Percentiles rank a stretch among this genome's conserved stretches.
Conservation (phyloP, 2,888 invertebrate genomes). For the Orchestes rusci region DNA sequence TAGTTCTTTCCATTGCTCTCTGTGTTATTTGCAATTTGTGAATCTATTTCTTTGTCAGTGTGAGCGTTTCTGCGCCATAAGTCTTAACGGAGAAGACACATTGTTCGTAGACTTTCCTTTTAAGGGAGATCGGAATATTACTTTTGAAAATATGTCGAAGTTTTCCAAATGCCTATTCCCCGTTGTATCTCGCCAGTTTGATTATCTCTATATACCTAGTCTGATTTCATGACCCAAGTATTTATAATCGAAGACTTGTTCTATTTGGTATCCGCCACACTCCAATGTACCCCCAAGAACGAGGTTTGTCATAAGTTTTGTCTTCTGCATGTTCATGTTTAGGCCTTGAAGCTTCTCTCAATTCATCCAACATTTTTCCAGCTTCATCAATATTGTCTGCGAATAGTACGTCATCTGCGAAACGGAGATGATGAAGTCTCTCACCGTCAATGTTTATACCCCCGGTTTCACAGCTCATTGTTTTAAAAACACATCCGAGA, state of each 20-base stretch:
- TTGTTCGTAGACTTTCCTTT: slow-evolving; percentile 4
- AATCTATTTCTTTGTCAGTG: not conserved
- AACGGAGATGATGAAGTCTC: too few relatives aligned
- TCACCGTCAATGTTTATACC: too few relatives aligned
- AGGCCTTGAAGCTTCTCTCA: not conserved
- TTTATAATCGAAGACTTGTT: not conserved
- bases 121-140: not conserved
- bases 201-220: too few relatives aligned
- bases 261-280: not conserved
- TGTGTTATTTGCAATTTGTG: not conserved
- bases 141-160: too few relatives aligned
- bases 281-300: too few relatives aligned
- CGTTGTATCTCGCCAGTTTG: not conserved
- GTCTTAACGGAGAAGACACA: not conserved
- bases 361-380: slow-evolving; percentile 1
- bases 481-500: too few relatives aligned
- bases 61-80: not conserved
- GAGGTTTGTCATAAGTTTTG: too few relatives aligned
- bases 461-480: too few relatives aligned
- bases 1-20: not conserved
- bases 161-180: not conserved
- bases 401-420: too few relatives aligned
- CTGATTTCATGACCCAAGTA: slow-evolving; percentile 1
- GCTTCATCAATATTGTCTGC: too few relatives aligned
- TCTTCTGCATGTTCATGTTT: not conserved